A percentile compares a stretch with the other conserved stretches of the same genome.
phyloP scores from a whole-genome alignment of 2,113 vertebrate species.

The Dipodomys ordii region DNA sequence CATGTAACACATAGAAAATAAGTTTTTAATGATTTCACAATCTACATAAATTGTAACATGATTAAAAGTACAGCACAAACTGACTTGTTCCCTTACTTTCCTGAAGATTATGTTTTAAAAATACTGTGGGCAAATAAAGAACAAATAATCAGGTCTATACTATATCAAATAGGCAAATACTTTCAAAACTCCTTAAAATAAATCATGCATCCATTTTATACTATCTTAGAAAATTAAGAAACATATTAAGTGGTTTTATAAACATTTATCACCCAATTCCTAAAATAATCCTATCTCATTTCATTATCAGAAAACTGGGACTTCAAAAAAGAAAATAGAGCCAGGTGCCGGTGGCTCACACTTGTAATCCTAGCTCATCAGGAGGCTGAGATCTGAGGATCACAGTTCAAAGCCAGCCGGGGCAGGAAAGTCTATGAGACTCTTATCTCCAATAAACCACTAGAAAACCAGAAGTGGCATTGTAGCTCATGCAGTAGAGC shows the following conservation, averaged over 20 bases:
- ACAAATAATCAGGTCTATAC: background rate
- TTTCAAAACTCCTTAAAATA: constrained; percentile 38
- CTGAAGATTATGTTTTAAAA: constrained; percentile 30
- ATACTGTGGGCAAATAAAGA: background rate
- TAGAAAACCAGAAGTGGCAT: no score
- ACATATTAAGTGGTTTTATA: background rate
- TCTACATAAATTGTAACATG: background rate
- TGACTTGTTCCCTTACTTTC: background rate
- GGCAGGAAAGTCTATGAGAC: no score
- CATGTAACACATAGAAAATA: background rate
- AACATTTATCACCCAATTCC: background rate
- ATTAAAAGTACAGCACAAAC: constrained; percentile 24
- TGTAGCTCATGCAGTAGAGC: no score
- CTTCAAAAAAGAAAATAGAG: background rate
- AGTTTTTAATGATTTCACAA: constrained; percentile 25
- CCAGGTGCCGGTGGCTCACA: no score
- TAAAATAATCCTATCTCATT: constrained; percentile 12
- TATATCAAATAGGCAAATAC: background rate
- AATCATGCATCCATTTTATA: background rate
- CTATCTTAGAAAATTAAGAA: background rate
- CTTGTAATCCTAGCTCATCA: no score
- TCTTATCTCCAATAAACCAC: no score
- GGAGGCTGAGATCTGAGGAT: no score
- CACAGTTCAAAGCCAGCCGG: no score
- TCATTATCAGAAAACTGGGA: background rate